phyloP scores from a whole-genome alignment of 2,113 vertebrate species.

The Regulus satrapa region DNA sequence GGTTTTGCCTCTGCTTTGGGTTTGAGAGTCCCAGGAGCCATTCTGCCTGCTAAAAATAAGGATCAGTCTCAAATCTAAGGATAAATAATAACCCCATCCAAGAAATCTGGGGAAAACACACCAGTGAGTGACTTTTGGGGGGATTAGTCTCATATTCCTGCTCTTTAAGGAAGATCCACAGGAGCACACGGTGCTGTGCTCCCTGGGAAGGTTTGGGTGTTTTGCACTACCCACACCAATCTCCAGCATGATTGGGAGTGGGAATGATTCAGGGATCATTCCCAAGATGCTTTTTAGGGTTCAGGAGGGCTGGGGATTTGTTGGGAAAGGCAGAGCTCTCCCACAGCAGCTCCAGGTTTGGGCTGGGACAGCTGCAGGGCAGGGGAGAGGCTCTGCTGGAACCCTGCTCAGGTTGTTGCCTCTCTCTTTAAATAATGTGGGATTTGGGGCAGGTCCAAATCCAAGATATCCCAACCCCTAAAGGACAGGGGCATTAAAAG shows the following conservation, averaged over 20 bases:
- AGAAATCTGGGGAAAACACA: neutral
- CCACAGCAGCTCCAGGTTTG: neutral
- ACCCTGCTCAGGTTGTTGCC: neutral
- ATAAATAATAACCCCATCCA: neutral
- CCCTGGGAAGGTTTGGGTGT: neutral
- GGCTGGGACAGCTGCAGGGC: neutral
- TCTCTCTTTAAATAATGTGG: neutral
- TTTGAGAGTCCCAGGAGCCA: neutral
- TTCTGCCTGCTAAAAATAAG: neutral
- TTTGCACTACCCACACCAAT: neutral
- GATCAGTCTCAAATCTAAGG: neutral
- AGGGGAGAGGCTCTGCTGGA: neutral
- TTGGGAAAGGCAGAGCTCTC: neutral
- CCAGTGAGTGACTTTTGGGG: accelerated
- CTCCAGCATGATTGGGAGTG: accelerated
- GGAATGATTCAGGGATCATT: neutral
- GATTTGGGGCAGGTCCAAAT: neutral
- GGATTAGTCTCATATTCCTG: accelerated
- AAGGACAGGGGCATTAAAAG: neutral
- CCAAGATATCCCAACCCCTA: neutral
- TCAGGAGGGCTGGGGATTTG: neutral
- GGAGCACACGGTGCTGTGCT: neutral
- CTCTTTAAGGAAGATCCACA: neutral
- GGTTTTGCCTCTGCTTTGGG: neutral
- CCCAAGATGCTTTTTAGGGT: neutral